Conservation (phyloP, 2,888 invertebrate species). For the Argyresthia albistria region DNA sequence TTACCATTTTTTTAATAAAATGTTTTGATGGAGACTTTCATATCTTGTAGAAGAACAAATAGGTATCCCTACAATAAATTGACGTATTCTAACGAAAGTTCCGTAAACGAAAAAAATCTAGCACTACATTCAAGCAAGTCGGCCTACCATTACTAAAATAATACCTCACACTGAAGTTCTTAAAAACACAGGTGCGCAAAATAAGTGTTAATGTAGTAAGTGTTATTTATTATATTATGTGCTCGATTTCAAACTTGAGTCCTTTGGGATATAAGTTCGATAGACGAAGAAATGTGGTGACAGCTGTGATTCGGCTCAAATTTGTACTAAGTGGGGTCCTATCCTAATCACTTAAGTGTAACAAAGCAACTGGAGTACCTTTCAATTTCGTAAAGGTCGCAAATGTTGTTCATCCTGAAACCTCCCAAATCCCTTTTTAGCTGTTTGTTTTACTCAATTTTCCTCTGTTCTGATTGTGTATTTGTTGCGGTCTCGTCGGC, state of each 20-base stretch:
- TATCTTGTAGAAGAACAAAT: too few relatives aligned
- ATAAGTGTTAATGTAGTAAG: too few relatives aligned
- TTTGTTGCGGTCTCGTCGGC: too few relatives aligned
- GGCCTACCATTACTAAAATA: too few relatives aligned
- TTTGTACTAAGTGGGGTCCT: not conserved
- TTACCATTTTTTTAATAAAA: too few relatives aligned
- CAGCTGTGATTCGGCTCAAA: conserved; percentile 1
- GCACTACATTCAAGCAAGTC: too few relatives aligned
- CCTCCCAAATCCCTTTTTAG: not conserved
- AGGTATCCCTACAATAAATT: not conserved
- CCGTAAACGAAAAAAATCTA: too few relatives aligned
- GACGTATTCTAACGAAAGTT: not conserved
- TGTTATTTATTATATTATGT: not conserved
- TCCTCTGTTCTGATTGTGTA: too few relatives aligned
- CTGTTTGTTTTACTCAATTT: not conserved
- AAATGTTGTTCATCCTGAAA: not conserved
- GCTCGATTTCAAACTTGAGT: not conserved
- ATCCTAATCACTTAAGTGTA: conserved; percentile 3
- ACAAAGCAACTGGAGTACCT: not conserved
- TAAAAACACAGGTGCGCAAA: too few relatives aligned
- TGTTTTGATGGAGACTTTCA: too few relatives aligned
- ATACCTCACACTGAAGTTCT: too few relatives aligned
- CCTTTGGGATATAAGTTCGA: not conserved
- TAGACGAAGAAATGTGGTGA: not conserved
- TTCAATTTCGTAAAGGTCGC: not conserved